Conservation (phyloP, 1,140 invertebrate species). For the Drosophila azteca region DNA sequence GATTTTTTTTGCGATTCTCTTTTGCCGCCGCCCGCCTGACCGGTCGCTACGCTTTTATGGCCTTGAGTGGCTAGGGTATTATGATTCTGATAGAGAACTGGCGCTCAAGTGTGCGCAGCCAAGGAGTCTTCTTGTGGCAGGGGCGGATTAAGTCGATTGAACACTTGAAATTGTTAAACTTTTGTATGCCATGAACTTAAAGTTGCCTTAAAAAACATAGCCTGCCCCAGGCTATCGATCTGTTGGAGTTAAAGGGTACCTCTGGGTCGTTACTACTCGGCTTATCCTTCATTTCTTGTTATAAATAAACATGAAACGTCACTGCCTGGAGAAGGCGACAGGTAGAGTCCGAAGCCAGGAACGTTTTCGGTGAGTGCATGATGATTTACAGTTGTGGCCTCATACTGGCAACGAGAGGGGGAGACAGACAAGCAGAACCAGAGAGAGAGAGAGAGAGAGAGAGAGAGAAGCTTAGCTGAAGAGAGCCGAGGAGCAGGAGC, state of each 20-base stretch:
- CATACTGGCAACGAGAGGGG: slow-evolving; percentile 5
- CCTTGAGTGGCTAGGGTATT: slow-evolving; percentile 51
- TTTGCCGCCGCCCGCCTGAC: slow-evolving; percentile 17
- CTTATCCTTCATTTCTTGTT: slow-evolving; percentile 11
- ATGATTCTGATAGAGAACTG: slow-evolving; percentile 48
- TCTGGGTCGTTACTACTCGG: not conserved
- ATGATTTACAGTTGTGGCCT: slow-evolving; percentile 80
- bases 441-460: no score
- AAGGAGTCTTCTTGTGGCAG: slow-evolving; percentile 13
- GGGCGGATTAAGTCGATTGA: slow-evolving; percentile 5
- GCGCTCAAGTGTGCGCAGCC: slow-evolving; percentile 29
- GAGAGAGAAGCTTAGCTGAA: not conserved
- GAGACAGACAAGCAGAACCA: slow-evolving; percentile 26
- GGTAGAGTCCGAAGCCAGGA: slow-evolving; percentile 23
- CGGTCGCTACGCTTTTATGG: slow-evolving; percentile 36
- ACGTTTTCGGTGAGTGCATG: slow-evolving; percentile 1
- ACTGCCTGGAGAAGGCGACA: slow-evolving; percentile 20
- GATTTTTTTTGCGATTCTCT: not conserved
- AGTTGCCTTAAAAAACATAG: not conserved
- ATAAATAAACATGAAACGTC: slow-evolving; percentile 57
- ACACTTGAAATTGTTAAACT: slow-evolving; percentile 34
- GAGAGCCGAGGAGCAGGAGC: not conserved
- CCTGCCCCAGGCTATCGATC: not conserved
- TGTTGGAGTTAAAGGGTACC: slow-evolving; percentile 6
- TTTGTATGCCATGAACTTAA: slow-evolving; percentile 23